These are phyloP conservation scores for Eurytoma adleriae DNA, from an alignment of 2,888 invertebrate genomes.

Conservation along the genomic window DNA sequence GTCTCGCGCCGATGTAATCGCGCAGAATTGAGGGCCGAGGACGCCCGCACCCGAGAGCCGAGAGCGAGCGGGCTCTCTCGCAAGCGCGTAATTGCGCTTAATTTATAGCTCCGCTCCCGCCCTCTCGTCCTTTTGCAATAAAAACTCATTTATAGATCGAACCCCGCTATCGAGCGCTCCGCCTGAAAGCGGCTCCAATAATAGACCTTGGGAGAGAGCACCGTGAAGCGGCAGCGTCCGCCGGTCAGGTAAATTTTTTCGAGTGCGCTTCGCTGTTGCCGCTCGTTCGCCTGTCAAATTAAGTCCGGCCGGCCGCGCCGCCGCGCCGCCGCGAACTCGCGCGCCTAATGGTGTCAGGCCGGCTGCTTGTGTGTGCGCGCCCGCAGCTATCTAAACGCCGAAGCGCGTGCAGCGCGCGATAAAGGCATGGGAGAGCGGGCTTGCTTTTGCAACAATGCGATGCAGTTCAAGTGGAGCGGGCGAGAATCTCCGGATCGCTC, in stretches of 20 bases:
- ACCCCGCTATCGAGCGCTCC: not conserved
- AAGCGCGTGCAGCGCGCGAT: not conserved
- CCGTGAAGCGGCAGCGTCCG: too few species aligned
- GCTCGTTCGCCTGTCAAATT: constrained; percentile 33
- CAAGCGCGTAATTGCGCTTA: constrained; percentile 71
- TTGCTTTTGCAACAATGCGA: not conserved
- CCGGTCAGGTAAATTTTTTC: not conserved
- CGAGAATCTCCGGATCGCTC: not conserved
- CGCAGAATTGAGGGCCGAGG: not conserved
- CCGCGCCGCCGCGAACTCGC: not conserved
- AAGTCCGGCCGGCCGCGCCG: not conserved
- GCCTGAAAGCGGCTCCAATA: not conserved
- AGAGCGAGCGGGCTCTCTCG: constrained; percentile 8
- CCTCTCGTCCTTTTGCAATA: constrained; percentile 16
- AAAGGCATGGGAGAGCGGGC: not conserved
- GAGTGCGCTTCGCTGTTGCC: constrained; percentile 3
- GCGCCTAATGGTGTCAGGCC: too few species aligned
- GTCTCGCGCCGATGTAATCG: constrained; percentile 3
- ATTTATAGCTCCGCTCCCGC: constrained; percentile 61
- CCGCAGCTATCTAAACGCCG: not conserved
- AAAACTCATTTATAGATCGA: not conserved
- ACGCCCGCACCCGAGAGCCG: not conserved
- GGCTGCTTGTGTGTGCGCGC: too few species aligned
- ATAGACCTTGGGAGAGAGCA: not conserved
- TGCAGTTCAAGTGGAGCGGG: not conserved